Evolutionary conservation across 1,140 invertebrate genomes (phyloP).

Genomic region (Macrostomum lignano): DNA sequence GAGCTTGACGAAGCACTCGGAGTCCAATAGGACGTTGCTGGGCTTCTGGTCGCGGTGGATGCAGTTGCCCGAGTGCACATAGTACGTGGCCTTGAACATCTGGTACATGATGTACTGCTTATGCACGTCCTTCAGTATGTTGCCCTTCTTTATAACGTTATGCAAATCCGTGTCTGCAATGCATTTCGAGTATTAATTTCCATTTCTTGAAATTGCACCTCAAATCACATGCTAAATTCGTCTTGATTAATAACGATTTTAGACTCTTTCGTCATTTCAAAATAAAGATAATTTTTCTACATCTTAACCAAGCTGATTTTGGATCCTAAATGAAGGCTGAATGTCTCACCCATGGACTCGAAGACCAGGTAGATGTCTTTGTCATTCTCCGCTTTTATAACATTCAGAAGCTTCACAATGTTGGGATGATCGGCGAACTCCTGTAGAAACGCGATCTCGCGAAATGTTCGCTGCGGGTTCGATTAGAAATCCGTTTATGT

Average conservation of each 20-base stretch:
- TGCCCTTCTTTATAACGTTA: conserved; percentile 70
- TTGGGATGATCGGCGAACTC: conserved; percentile 78
- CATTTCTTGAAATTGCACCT: no score
- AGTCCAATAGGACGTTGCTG: conserved; percentile 44
- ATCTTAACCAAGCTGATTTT: conserved; percentile 1
- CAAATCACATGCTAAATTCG: conserved; percentile 5
- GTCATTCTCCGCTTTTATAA: conserved; percentile 69
- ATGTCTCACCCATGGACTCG: conserved; percentile 58
- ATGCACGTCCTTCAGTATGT: conserved; percentile 68
- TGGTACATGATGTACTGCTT: conserved; percentile 87
- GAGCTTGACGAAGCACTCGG: conserved; percentile 43
- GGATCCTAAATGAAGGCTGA: conserved; percentile 5
- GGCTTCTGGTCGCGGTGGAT: conserved; percentile 60
- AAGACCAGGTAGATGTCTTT: conserved; percentile 86
- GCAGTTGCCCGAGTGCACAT: conserved; percentile 81
- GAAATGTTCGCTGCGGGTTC: conserved; percentile 49
- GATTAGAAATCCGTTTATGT: conserved; percentile 5
- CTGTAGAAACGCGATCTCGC: conserved; percentile 70
- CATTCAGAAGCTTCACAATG: conserved; percentile 61
- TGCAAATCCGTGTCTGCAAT: conserved; percentile 60
- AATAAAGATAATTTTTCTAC: conserved; percentile 3
- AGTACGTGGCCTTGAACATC: conserved; percentile 65
- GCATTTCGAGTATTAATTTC: no score
- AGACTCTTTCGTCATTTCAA: conserved; percentile 1
- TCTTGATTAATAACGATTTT: not conserved